Evolutionary conservation across 2,888 invertebrate genomes (phyloP).

Genomic region (Nomada flava): DNA sequence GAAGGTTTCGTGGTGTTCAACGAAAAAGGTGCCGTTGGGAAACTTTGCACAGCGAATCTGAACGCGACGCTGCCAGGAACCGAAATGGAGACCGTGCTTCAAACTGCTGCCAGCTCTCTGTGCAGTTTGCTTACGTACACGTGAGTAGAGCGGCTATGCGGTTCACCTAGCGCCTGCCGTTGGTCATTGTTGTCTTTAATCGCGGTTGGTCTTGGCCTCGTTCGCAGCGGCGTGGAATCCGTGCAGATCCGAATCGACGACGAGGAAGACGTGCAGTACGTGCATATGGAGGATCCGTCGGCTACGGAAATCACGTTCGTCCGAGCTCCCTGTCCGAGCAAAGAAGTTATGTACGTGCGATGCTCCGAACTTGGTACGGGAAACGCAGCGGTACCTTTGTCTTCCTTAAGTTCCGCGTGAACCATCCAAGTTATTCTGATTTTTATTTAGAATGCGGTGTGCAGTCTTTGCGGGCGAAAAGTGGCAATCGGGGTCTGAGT

Average conservation of each 20-base stretch:
- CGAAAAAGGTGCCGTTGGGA: constrained; percentile 92
- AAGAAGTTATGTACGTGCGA: constrained; percentile 91
- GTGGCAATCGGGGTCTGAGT: constrained; percentile 86
- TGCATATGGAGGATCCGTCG: constrained; percentile 92
- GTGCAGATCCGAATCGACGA: constrained; percentile 89
- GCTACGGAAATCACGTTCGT: constrained; percentile 93
- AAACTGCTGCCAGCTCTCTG: constrained; percentile 91
- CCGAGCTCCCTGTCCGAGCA: constrained; percentile 90
- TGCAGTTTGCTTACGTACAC: constrained; percentile 91
- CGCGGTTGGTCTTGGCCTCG: constrained; percentile 3
- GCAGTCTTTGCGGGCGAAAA: constrained; percentile 85
- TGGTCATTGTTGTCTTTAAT: not conserved
- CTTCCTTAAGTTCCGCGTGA: not conserved
- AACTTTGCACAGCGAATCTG: constrained; percentile 92
- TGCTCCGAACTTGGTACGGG: constrained; percentile 91
- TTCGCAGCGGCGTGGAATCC: constrained; percentile 88
- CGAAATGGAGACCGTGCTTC: constrained; percentile 86
- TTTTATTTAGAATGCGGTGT: constrained; percentile 88
- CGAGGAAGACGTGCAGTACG: constrained; percentile 88
- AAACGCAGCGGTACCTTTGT: not conserved
- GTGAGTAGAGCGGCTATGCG: constrained; percentile 85
- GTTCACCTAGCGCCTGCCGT: not conserved
- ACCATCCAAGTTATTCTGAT: not conserved
- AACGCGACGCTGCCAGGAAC: constrained; percentile 86
- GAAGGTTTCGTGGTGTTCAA: constrained; percentile 94